Conservation (phyloP, 2,888 invertebrate species). For the Hybos culiciformis region DNA sequence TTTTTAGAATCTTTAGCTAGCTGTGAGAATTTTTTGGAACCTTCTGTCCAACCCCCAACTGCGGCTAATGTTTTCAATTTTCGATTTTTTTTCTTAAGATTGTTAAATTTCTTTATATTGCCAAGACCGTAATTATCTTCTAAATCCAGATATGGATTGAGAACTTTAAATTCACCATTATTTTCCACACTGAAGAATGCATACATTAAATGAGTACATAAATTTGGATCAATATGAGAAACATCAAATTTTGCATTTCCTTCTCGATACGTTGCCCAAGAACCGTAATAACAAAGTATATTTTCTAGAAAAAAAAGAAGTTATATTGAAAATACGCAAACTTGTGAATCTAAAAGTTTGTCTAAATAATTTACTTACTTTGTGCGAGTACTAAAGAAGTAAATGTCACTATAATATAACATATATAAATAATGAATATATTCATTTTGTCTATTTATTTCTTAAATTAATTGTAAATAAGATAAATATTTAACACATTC, state of each 20-base stretch:
- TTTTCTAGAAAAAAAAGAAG: background rate
- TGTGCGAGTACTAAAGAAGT: too few relatives aligned
- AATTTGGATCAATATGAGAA: background rate
- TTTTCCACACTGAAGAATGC: background rate
- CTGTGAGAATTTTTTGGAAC: constrained; percentile 38
- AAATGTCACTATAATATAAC: too few relatives aligned
- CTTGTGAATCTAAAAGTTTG: too few relatives aligned
- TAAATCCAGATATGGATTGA: constrained; percentile 50
- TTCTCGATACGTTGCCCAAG: background rate
- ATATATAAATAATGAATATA: too few relatives aligned
- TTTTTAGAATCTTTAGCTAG: constrained; percentile 30
- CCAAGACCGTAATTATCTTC: constrained; percentile 44
- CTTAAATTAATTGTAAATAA: too few relatives aligned
- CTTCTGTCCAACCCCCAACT: constrained; percentile 40
- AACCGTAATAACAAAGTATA: background rate
- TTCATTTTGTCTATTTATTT: too few relatives aligned
- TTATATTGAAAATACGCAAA: too few relatives aligned
- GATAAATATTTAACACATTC: too few relatives aligned
- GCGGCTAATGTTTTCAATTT: constrained; percentile 31
- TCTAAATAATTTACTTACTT: too few relatives aligned
- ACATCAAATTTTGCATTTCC: background rate
- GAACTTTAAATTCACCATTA: constrained; percentile 37
- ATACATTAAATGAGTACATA: background rate
- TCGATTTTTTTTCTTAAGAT: constrained; percentile 32
- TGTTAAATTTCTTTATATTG: constrained; percentile 31